phyloP scores from a whole-genome alignment of 2,888 invertebrate genomes.

The Chloromyia formosa region DNA sequence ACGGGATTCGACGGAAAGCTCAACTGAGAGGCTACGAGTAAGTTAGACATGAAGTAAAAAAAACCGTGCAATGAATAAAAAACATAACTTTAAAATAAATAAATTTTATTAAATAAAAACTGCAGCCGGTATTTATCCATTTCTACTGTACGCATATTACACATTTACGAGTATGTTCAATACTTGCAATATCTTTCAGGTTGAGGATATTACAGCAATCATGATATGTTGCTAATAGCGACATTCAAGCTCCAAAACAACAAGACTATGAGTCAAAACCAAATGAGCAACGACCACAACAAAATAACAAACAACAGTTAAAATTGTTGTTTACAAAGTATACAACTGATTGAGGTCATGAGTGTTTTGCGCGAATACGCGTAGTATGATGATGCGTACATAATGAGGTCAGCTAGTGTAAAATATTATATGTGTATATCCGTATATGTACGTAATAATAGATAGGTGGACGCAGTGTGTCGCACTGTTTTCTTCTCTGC shows the following conservation, averaged over 20 bases:
- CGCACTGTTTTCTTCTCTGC: too few relatives aligned
- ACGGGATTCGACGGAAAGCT: too few relatives aligned
- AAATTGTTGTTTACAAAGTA: constrained; percentile 28
- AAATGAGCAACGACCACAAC: neutral
- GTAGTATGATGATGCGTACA: neutral
- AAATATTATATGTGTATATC: constrained; percentile 6
- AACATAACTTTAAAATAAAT: too few relatives aligned
- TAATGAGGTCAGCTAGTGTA: constrained; percentile 27
- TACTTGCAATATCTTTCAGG: neutral
- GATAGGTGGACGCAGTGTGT: too few relatives aligned
- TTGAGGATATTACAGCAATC: constrained; percentile 20
- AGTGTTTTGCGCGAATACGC: constrained; percentile 16
- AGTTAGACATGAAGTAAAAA: too few relatives aligned
- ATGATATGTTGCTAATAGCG: constrained; percentile 18
- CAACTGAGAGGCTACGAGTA: too few relatives aligned
- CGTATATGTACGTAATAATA: too few relatives aligned
- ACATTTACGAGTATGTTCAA: too few relatives aligned
- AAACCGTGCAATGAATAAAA: too few relatives aligned
- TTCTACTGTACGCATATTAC: too few relatives aligned
- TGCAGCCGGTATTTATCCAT: too few relatives aligned
- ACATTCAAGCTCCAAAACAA: constrained; percentile 23
- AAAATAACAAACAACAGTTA: constrained; percentile 33
- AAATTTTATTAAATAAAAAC: too few relatives aligned
- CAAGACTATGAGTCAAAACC: neutral
- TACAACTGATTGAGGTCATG: constrained; percentile 35